These are phyloP conservation scores for Patiria miniata DNA, from an alignment of 35 echinoderm and acorn worm genomes.

Conservation along the genomic window DNA sequence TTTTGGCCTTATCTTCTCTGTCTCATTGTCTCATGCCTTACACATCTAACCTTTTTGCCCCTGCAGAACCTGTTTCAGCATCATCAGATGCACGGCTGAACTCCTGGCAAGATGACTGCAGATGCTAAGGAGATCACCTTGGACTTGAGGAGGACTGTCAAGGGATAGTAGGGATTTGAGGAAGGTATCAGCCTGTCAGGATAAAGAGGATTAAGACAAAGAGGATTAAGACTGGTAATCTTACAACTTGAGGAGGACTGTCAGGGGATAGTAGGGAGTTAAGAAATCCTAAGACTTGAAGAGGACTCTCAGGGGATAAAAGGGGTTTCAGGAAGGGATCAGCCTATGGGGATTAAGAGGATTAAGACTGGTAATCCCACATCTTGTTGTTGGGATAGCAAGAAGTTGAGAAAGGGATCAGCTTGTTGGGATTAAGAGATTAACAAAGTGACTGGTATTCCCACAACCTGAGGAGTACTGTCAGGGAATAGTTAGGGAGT, in stretches of 20 bases:
- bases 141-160: conserved; percentile 55
- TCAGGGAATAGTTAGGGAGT: conserved; percentile 32
- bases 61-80: conserved; percentile 61
- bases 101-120: conserved; percentile 80
- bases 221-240: neutral
- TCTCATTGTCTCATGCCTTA: too few species aligned
- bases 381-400: too few species aligned
- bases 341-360: conserved; percentile 50
- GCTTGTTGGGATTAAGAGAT: too few species aligned
- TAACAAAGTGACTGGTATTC: neutral
- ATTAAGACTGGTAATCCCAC: neutral
- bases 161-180: conserved; percentile 31
- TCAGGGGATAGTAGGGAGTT: conserved; percentile 32
- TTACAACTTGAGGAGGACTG: conserved; percentile 55
- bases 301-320: neutral
- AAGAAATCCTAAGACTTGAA: neutral
- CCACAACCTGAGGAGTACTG: conserved; percentile 53
- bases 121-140: conserved; percentile 78
- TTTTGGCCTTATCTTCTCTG: too few species aligned
- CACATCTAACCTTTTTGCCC: conserved; percentile 62
- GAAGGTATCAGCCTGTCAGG: conserved; percentile 70
- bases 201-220: neutral
- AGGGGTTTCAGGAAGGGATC: conserved; percentile 38
- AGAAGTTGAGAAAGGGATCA: too few species aligned
- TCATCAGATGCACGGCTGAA: conserved; percentile 57